Evolutionary conservation across 2,113 vertebrate genomes (phyloP).

Genomic region (Callorhinus ursinus): DNA sequence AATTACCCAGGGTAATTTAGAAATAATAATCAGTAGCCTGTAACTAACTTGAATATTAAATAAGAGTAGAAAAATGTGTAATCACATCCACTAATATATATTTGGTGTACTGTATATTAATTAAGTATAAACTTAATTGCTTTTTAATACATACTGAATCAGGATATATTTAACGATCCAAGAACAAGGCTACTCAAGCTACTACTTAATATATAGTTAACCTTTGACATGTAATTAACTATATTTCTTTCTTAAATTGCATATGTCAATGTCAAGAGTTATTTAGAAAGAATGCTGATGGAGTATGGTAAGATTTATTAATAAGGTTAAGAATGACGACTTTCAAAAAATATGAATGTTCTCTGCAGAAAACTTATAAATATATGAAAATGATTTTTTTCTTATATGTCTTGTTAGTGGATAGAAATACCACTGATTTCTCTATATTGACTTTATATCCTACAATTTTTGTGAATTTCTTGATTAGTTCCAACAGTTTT

Average conservation of each 20-base stretch:
- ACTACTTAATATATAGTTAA: slow-evolving; percentile 53
- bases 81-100: neutral
- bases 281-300: slow-evolving; percentile 36
- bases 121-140: slow-evolving; percentile 6
- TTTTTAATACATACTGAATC: slow-evolving; percentile 29
- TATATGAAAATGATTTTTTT: neutral
- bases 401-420: neutral
- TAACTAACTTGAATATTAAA: neutral
- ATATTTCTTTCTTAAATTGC: slow-evolving; percentile 41
- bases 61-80: neutral
- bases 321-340: neutral
- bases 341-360: neutral
- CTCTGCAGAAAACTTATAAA: neutral
- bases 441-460: neutral
- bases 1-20: neutral
- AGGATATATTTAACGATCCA: slow-evolving; percentile 47
- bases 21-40: neutral
- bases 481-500: neutral
- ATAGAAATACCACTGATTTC: neutral
- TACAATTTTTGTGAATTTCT: neutral
- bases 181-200: slow-evolving; percentile 22
- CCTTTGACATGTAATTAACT: slow-evolving; percentile 27
- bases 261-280: slow-evolving; percentile 35
- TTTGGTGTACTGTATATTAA: neutral
- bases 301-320: neutral